phyloP scores from a whole-genome alignment of 2,797 vertebrate genomes.

The Sebastes kiyomatsui region DNA sequence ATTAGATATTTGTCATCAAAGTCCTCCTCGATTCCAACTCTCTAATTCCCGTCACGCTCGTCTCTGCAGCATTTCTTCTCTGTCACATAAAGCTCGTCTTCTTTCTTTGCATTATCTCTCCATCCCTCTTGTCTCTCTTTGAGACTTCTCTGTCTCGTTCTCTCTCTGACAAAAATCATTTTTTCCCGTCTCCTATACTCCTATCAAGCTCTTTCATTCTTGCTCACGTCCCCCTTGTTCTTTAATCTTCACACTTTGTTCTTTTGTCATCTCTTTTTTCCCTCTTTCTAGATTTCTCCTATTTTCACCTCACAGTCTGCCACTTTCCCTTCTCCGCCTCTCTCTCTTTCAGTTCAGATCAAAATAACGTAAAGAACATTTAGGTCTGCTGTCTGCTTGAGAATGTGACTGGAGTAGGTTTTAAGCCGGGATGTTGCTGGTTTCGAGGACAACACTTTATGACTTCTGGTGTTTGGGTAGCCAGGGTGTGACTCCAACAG shows the following conservation, averaged over 20 bases:
- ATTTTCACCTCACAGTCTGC: background rate
- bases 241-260: conserved; percentile 16
- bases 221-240: background rate
- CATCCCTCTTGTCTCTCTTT: background rate
- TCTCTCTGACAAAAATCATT: background rate
- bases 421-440: background rate
- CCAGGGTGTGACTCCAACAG: background rate
- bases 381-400: background rate
- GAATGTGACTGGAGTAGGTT: rapidly evolving
- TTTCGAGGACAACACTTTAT: background rate
- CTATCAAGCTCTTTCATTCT: background rate
- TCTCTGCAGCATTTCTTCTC: conserved; percentile 6
- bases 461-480: background rate
- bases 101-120: background rate
- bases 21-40: background rate
- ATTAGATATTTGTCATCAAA: conserved; percentile 41
- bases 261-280: background rate
- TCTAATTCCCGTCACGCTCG: background rate
- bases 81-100: background rate
- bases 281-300: background rate
- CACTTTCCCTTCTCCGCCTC: too few species aligned
- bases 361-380: conserved; percentile 1
- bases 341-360: background rate
- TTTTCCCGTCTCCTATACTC: background rate
- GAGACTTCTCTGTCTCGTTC: background rate